Base-by-base conservation (phyloP, 2,888 invertebrate species). In the Meganola albula region DNA sequence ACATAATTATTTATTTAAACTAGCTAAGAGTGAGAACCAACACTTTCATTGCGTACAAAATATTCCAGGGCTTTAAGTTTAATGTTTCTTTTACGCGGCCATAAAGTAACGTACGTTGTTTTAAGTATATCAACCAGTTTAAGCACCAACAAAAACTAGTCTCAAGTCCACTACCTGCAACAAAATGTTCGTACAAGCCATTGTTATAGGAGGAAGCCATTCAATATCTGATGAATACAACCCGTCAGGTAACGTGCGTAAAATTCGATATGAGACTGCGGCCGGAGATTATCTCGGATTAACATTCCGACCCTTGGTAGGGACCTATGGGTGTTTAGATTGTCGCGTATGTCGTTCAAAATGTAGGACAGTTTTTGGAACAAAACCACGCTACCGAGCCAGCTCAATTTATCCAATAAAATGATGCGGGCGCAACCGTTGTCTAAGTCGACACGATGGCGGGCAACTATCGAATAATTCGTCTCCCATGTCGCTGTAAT, bases 231-330 rank as follows among this genome's bases (percentile, higher is more conserved):
- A 71, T 70, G 65, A 72, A 74, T 70, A n/a, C n/a, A 72, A 65
- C 64, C 67, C 67, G 63, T 71, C 82, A 83, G 83, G 82, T 82
- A 83, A 76, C 73, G 71, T 77, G 75, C 74, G 75, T 78, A 77
- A 75, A 79, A 77, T 75, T 74, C 66, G 73, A 79, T 74, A 71
- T 72, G 63, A 71, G 64, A 60, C 57, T 63, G 63, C 56, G 53
- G 62, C 51, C 50, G 51, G 58, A 75, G 84, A 83, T 84, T 71
- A 84, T 80, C 80, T 69, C 62, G 62, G 79, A 79, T 84, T 84
- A 82, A 83, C 69, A 84, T 85, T 84, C 84, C 83, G 46, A 51
- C 52, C 63, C 60, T 53, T 54, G 54, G 52, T 57, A 48, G 62
- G 62, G 58, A 56, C 68, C 63, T 61, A 51, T 54, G 56, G n/a